Conservation (phyloP, 2,113 vertebrate species). For the Hiodon alosoides region DNA sequence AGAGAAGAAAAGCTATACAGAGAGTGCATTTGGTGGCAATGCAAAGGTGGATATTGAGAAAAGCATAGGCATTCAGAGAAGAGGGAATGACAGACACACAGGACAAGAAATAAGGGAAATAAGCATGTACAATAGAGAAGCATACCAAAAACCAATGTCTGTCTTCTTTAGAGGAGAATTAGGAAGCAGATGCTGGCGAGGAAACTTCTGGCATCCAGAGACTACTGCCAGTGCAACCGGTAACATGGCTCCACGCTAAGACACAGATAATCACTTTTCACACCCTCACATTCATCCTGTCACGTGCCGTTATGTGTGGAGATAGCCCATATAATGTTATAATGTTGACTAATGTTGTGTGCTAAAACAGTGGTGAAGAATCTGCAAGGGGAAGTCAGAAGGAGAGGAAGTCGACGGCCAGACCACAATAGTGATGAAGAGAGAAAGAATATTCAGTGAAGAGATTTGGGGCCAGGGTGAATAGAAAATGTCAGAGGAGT, state of each 20-base stretch:
- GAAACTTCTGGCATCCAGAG: constrained; percentile 22
- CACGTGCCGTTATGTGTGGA: neutral
- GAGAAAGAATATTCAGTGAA: neutral
- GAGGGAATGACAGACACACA: neutral
- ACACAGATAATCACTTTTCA: too few species aligned
- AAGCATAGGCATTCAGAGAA: too few species aligned
- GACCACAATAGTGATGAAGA: neutral
- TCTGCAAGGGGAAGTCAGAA: constrained; percentile 5
- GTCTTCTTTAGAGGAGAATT: constrained; percentile 31
- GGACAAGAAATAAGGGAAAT: neutral
- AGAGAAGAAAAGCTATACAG: too few species aligned
- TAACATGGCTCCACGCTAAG: constrained; percentile 26
- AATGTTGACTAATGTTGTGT: neutral
- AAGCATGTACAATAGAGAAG: neutral
- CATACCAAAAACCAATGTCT: constrained; percentile 4
- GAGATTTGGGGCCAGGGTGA: neutral
- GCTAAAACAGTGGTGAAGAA: neutral
- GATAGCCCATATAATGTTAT: neutral
- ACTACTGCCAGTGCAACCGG: constrained; percentile 58
- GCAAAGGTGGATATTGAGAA: too few species aligned
- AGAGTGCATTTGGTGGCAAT: too few species aligned
- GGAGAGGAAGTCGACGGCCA: neutral
- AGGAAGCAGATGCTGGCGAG: constrained; percentile 35
- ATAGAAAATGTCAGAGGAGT: neutral
- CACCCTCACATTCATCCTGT: neutral